Conservation (phyloP, 2,113 vertebrate species). For the Cervus canadensis region DNA sequence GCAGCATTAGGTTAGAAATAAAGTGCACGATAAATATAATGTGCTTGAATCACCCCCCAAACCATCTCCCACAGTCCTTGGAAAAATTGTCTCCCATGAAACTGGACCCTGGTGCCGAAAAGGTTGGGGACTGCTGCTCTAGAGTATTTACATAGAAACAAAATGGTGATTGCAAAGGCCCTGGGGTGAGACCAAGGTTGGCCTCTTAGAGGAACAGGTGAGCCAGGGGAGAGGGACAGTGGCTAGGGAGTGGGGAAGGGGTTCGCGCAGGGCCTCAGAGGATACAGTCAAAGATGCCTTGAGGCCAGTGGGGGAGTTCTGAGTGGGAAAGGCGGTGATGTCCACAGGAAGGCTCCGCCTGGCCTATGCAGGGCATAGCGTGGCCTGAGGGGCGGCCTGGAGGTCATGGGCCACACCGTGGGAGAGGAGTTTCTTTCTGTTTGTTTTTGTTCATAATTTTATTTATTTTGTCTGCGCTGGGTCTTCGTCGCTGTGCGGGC, state of each 20-base stretch:
- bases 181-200: neutral
- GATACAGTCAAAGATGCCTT: neutral
- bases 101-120: neutral
- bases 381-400: neutral
- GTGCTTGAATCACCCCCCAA: neutral
- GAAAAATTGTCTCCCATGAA: neutral
- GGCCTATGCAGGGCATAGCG: neutral
- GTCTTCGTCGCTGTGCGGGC: accelerated
- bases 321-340: neutral
- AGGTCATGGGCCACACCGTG: accelerated
- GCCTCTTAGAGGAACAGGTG: neutral
- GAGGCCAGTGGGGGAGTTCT: neutral
- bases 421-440: neutral
- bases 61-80: neutral
- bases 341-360: neutral
- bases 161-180: neutral
- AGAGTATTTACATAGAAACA: neutral
- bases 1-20: neutral
- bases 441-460: neutral
- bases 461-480: neutral
- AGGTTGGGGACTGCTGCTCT: neutral
- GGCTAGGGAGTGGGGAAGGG: too few species aligned
- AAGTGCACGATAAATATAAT: neutral
- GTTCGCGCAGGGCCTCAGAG: accelerated
- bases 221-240: neutral